Evolutionary conservation across 2,888 invertebrate species (phyloP), one percentile per base, ranked within the genome.

Genomic region (Celastrina argiolus): DNA sequence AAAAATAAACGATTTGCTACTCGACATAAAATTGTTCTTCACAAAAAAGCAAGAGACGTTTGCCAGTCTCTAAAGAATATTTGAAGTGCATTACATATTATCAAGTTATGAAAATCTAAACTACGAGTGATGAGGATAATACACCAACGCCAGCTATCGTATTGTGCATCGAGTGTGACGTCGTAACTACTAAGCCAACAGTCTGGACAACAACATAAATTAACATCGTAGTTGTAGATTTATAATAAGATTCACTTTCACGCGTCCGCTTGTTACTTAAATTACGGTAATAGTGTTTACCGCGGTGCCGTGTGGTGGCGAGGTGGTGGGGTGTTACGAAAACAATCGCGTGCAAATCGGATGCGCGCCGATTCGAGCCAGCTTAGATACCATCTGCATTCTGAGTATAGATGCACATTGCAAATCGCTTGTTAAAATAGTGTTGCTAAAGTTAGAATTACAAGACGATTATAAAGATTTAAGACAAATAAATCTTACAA

Each of bases 241-340:
- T 66, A 68, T 67, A 66, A 64, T 64, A 56, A 61, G 58, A 65
- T 74, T 74, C 74, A 74, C 74, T 74, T 74, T 73, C 70, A 69
- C 70, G 69, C 69, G 70, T 67, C 72, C 73, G 70, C 67, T 68
- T 68, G 67, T 73, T 74, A 72, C 68, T 71, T 68, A 26, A 14
- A 51, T 51, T 51, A 51, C 51, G 51, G 51, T 51, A 51, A 51
- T 51, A 51, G 22, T 26, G 51, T 22, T 51, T 14, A 26, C 45
- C 1, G 45, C 10, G 22, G 5, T 7, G 42, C 16, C 10, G 12
- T 8, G 39, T 34, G 34, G 34, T 39, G 39, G 12, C 39, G 56
- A n/a, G n/a, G 56, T 6, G 45, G 18, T 34, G 39, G 12, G 18
- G 39, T 39, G 22, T 10, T 61, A 36, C 61, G 61, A 36, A 36